Evolutionary conservation across 2,113 vertebrate species (phyloP).

Genomic region (Poicephalus gulielmi): DNA sequence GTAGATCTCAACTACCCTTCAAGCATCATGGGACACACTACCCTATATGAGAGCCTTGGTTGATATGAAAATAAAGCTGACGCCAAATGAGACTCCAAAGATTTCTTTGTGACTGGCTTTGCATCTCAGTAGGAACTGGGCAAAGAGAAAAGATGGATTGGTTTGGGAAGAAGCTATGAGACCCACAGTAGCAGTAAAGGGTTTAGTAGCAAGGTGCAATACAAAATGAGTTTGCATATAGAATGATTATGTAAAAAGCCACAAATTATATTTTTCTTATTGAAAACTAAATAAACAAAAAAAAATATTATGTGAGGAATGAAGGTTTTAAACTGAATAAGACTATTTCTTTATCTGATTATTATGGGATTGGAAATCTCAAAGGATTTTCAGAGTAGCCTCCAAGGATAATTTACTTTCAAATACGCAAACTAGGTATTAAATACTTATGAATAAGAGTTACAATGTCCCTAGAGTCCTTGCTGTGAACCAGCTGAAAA

Average conservation of each 20-base stretch:
- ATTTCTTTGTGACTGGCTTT: neutral
- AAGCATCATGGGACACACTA: neutral
- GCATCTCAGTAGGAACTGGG: neutral
- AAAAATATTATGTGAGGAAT: neutral
- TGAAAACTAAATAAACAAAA: neutral
- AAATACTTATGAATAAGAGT: conserved; percentile 15
- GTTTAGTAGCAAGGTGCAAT: neutral
- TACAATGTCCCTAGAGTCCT: neutral
- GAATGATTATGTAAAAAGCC: neutral
- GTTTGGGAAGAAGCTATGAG: neutral
- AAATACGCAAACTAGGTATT: conserved; percentile 42
- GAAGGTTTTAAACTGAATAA: conserved; percentile 31
- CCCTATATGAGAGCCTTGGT: neutral
- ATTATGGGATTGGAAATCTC: conserved; percentile 47
- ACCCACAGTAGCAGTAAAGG: neutral
- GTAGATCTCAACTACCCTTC: neutral
- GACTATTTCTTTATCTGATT: neutral
- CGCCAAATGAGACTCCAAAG: neutral
- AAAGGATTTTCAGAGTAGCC: conserved; percentile 23
- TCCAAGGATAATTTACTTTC: conserved; percentile 13
- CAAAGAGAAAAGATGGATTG: neutral
- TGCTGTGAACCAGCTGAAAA: neutral
- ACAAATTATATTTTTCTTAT: neutral
- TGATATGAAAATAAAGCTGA: neutral
- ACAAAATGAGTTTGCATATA: neutral